Percentiles rank a stretch among this genome's conserved stretches.
These are phyloP conservation scores for Leucoraja ocellata DNA, from an alignment of 2,797 vertebrate species.

Conservation along the genomic window DNA sequence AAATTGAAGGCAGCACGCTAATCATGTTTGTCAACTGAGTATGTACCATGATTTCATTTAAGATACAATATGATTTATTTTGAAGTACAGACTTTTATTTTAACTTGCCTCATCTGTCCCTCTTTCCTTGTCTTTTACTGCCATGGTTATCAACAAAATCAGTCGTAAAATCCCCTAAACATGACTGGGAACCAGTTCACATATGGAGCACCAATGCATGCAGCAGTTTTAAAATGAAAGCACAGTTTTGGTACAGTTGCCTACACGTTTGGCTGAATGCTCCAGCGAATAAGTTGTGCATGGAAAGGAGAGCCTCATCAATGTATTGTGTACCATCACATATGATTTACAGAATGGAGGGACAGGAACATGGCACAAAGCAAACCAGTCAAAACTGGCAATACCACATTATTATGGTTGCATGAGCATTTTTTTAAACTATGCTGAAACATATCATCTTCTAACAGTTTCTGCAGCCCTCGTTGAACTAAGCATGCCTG, in stretches of 20 bases:
- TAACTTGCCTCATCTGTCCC: neutral
- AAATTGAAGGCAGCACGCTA: conserved; percentile 31
- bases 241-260: neutral
- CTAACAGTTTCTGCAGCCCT: neutral
- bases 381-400: neutral
- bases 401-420: conserved; percentile 30
- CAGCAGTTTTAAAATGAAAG: neutral
- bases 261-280: neutral
- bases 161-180: neutral
- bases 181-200: neutral
- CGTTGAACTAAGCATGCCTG: conserved; percentile 28
- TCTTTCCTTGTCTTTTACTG: conserved; percentile 5
- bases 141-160: neutral
- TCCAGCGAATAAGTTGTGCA: neutral
- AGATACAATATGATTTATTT: conserved; percentile 24
- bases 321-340: conserved; percentile 19
- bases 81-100: neutral
- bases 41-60: conserved; percentile 1
- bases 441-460: conserved; percentile 56
- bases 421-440: conserved; percentile 47
- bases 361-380: neutral
- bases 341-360: conserved; percentile 2
- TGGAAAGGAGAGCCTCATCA: neutral
- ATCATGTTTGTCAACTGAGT: conserved; percentile 21
- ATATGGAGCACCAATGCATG: neutral